Evolutionary conservation across 2,888 invertebrate genomes (phyloP).

Genomic region (Cephus rjabovi): DNA sequence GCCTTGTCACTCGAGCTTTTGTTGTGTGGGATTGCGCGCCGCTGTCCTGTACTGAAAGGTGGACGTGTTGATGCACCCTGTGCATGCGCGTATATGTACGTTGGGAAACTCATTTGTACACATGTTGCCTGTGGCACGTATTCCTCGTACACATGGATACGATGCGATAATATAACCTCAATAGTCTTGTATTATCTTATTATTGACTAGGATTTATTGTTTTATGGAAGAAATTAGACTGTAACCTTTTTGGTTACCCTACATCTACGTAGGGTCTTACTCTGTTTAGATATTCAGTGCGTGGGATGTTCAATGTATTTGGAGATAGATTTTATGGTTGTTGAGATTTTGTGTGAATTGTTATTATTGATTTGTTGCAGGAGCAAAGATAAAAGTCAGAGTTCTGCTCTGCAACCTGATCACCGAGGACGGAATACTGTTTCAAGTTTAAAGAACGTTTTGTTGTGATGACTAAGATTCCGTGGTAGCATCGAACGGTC

Average conservation of each 20-base stretch:
- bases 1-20: constrained; percentile 62
- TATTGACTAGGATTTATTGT: background rate
- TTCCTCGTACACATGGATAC: constrained; percentile 46
- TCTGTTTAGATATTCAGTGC: background rate
- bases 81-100: constrained; percentile 1
- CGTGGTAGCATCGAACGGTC: constrained; percentile 20
- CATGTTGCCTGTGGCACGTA: constrained; percentile 43
- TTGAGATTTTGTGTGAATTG: background rate
- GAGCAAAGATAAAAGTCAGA: background rate
- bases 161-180: constrained; percentile 12
- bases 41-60: constrained; percentile 41
- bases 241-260: background rate
- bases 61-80: background rate
- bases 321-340: background rate
- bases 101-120: constrained; percentile 25
- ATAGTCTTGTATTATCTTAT: background rate
- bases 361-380: background rate
- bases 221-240: background rate
- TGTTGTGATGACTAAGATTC: background rate
- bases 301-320: background rate
- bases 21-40: constrained; percentile 60
- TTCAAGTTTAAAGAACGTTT: background rate
- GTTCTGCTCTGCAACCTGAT: background rate
- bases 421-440: background rate
- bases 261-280: background rate